Conservation (phyloP, 2,888 invertebrate species). For the Kryphioiulus occultus region DNA sequence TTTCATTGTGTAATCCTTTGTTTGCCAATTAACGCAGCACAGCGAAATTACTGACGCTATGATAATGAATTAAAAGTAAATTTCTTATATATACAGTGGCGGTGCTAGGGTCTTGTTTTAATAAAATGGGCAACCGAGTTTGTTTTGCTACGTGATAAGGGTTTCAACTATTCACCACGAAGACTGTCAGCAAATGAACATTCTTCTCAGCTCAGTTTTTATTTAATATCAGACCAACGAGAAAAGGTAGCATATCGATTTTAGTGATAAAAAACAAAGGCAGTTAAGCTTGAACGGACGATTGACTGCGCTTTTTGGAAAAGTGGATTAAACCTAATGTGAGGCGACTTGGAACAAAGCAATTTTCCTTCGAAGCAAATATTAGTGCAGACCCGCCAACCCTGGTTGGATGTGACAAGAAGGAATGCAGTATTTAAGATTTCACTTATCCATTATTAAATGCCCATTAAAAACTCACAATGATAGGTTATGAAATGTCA, state of each 20-base stretch:
- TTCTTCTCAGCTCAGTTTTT: not conserved
- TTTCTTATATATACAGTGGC: not conserved
- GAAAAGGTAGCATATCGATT: not conserved
- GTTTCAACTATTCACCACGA: not conserved
- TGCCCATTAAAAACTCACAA: not conserved
- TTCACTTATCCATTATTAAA: not conserved
- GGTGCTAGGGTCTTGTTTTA: not conserved
- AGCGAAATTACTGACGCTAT: not conserved
- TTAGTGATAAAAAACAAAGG: not conserved
- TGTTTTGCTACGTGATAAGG: not conserved
- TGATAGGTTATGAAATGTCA: not conserved
- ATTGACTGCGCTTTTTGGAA: not conserved
- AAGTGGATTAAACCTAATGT: not conserved
- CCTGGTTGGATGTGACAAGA: not conserved
- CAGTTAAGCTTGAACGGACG: not conserved
- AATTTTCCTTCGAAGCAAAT: not conserved
- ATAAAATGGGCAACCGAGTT: not conserved
- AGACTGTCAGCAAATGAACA: not conserved
- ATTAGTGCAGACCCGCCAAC: not conserved
- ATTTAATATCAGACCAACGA: not conserved
- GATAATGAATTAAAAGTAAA: slow-evolving; percentile 14
- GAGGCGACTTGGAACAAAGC: not conserved
- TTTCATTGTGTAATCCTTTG: not conserved
- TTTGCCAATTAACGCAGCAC: not conserved
- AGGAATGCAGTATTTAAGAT: not conserved